phyloP scores from a whole-genome alignment of 2,888 invertebrate genomes.

The Zaprionus obscuricornis region DNA sequence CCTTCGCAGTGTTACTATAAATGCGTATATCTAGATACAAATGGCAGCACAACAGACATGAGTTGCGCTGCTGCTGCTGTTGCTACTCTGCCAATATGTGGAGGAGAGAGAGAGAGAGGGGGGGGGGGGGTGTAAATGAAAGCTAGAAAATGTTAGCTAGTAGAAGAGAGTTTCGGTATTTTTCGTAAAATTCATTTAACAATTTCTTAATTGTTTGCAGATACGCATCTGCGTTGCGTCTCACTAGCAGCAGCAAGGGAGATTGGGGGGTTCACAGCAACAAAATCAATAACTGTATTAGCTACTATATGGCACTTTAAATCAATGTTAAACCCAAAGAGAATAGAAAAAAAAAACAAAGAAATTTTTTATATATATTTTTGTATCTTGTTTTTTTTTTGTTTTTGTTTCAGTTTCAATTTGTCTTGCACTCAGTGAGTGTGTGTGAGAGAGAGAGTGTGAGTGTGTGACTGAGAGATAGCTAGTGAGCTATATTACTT shows the following conservation, averaged over 20 bases:
- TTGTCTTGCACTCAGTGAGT: too few species aligned
- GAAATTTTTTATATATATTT: constrained; percentile 6
- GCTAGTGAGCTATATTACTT: constrained; percentile 52
- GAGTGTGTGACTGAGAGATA: too few species aligned
- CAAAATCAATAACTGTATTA: constrained; percentile 57
- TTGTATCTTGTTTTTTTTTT: background rate
- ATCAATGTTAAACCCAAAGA: constrained; percentile 58
- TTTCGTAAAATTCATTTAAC: constrained; percentile 73
- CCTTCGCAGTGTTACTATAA: constrained; percentile 36
- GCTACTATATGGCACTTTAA: constrained; percentile 59
- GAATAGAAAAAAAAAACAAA: background rate
- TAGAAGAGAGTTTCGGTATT: constrained; percentile 46
- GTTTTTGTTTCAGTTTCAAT: too few species aligned
- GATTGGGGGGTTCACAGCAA: constrained; percentile 8
- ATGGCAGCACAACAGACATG: constrained; percentile 47
- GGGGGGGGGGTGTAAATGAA: background rate
- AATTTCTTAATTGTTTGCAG: constrained; percentile 77
- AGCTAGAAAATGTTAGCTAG: constrained; percentile 1
- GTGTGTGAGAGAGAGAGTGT: too few species aligned
- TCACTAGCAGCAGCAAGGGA: constrained; percentile 5
- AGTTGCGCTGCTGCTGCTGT: constrained; percentile 14
- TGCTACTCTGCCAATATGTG: constrained; percentile 32
- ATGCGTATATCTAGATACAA: constrained; percentile 69
- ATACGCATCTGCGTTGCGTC: constrained; percentile 65
- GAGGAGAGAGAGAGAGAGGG: background rate